These are phyloP conservation scores for Triplophysa rosa DNA, from an alignment of 2,113 vertebrate genomes.

Conservation along the genomic window DNA sequence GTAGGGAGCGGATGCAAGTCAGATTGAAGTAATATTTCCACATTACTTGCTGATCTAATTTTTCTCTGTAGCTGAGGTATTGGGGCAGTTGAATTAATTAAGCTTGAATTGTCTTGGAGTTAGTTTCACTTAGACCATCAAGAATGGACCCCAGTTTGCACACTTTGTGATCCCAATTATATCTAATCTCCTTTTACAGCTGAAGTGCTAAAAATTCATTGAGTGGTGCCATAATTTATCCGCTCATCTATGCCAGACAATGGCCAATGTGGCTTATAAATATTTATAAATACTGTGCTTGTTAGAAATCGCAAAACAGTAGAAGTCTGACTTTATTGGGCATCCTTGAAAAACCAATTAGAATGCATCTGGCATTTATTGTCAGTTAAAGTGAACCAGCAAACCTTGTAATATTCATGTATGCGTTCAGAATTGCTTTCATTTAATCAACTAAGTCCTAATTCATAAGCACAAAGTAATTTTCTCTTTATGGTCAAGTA, in stretches of 20 bases:
- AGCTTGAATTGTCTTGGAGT: conserved; percentile 14
- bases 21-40: conserved; percentile 28
- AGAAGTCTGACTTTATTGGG: neutral
- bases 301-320: neutral
- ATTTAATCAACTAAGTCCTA: neutral
- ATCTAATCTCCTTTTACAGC: conserved; percentile 10
- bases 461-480: conserved; percentile 5
- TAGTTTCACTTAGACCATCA: conserved; percentile 5
- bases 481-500: conserved; percentile 21
- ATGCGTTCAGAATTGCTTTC: neutral
- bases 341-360: neutral
- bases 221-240: conserved; percentile 7
- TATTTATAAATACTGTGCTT: neutral
- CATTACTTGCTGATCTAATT: neutral
- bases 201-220: neutral
- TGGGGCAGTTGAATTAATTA: conserved; percentile 36
- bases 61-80: neutral
- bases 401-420: neutral
- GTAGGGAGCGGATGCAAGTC: neutral
- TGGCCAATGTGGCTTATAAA: neutral
- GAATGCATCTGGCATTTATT: neutral
- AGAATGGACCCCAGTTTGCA: conserved; percentile 10
- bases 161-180: conserved; percentile 31
- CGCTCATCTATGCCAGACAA: conserved; percentile 13
- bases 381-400: neutral